Percentiles rank a stretch among this genome's conserved stretches.
Evolutionary conservation across 2,797 vertebrate species (phyloP).

Genomic region (Rhinichthys osculus): DNA sequence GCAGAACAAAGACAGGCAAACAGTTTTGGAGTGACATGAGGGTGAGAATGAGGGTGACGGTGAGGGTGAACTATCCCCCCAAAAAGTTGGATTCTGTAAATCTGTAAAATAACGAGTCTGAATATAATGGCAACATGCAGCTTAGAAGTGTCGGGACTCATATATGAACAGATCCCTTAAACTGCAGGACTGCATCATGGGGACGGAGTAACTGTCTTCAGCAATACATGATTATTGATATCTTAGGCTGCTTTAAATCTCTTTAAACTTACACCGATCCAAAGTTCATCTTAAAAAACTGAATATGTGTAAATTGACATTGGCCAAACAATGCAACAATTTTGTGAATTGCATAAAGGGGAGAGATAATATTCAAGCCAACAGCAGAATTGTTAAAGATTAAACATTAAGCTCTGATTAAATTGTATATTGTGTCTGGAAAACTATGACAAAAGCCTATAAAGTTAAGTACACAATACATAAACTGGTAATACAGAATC

Average conservation of each 20-base stretch:
- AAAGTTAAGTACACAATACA: conserved; percentile 15
- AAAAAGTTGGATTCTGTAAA: background rate
- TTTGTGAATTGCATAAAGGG: background rate
- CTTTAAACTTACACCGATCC: background rate
- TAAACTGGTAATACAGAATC: background rate
- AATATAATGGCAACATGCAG: conserved; percentile 54
- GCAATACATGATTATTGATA: conserved; percentile 78
- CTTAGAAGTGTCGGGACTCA: conserved; percentile 52
- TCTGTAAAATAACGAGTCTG: background rate
- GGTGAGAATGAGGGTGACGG: background rate
- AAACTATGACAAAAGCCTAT: conserved; percentile 18
- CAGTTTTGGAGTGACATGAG: background rate
- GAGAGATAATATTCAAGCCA: background rate
- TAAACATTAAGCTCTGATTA: conserved; percentile 33
- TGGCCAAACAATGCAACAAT: background rate
- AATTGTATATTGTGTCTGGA: background rate
- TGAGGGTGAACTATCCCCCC: background rate
- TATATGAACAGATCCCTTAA: conserved; percentile 78
- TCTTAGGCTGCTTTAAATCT: background rate
- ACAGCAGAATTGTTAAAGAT: background rate
- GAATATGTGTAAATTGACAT: background rate
- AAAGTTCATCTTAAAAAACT: conserved; percentile 1
- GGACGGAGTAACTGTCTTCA: conserved; percentile 71
- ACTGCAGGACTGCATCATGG: conserved; percentile 66
- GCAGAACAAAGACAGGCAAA: background rate